These are phyloP conservation scores for Phyto melanocephala DNA, from an alignment of 2,888 invertebrate species.

Conservation along the genomic window DNA sequence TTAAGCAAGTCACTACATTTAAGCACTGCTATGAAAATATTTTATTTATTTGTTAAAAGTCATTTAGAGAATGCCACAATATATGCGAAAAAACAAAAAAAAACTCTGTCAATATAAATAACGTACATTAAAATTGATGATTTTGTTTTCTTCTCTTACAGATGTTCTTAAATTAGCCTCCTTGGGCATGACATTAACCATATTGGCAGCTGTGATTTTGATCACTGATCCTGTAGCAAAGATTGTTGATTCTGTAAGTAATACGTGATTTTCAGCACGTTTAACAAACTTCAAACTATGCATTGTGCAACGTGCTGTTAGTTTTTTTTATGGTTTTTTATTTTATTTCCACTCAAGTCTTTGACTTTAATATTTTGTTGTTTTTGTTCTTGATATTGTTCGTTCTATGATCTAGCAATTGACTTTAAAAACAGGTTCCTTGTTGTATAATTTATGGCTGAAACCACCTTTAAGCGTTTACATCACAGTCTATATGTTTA, in stretches of 20 bases:
- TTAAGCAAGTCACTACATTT: not conserved
- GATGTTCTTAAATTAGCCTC: slow-evolving; percentile 73
- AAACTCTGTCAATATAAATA: too few relatives aligned
- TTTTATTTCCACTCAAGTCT: not conserved
- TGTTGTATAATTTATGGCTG: slow-evolving; percentile 82
- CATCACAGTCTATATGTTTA: slow-evolving; percentile 86
- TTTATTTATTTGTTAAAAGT: not conserved
- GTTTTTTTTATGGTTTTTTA: not conserved
- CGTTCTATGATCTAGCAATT: slow-evolving; percentile 71
- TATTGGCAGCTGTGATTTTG: slow-evolving; percentile 72
- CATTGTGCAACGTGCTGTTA: not conserved
- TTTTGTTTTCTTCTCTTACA: slow-evolving; percentile 58
- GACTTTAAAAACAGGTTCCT: slow-evolving; percentile 80
- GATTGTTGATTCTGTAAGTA: slow-evolving; percentile 74
- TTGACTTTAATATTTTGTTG: not conserved
- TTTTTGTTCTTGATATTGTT: not conserved
- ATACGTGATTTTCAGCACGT: slow-evolving; percentile 35
- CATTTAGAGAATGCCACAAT: not conserved
- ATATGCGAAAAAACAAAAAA: too few relatives aligned
- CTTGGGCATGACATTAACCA: slow-evolving; percentile 73
- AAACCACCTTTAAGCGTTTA: slow-evolving; percentile 84
- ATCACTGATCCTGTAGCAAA: slow-evolving; percentile 73
- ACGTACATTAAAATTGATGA: not conserved
- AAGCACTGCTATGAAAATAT: not conserved
- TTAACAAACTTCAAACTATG: not conserved